Base-by-base conservation (phyloP, 2,113 vertebrate species). In the Myodes glareolus region DNA sequence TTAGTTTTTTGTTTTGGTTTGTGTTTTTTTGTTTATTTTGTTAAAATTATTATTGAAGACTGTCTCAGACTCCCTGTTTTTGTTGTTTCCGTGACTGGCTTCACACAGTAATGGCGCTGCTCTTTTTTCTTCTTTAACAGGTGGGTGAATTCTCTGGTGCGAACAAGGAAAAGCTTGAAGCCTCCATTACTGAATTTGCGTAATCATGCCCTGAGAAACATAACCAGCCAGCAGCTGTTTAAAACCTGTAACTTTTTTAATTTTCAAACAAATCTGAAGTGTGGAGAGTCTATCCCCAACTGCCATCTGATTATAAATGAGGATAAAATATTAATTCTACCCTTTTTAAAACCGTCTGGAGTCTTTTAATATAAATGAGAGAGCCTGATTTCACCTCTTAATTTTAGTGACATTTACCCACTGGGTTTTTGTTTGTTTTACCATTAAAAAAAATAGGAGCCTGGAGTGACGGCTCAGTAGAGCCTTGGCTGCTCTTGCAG, bases 61-160 rank as follows among this genome's bases (percentile, higher is more conserved):
- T 58, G 12, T 67, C 89, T 58, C 36, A 96, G 23, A 29, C 6
- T 17, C 25, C 52, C 52, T 5, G 19, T 36, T 10, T 50, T 29
- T 7, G 23, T 39, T 27, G 1, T 5, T 63, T 89, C 36, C 82
- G 1, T 61, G 5, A n/a, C 84, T 39, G 3, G 14, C 19, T 76
- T 19, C 14, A 31, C 47, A 72, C 61, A 77, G 33, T 5, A 50
- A 39, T 29, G 7, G 4, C 80, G 10, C n/a, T 39, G 12, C 1
- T 45, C 6, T 13, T 42, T 13, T 67, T 90, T 85, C 85, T n/a
- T 97, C 65, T 97, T 98, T 95, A 80, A 96, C 98, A 99, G 99
- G 98, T 99, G 97, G 96, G 98, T 92, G 98, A 99, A 45, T 99
- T 99, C 95, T 99, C 98, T 92, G 99, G 99, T 84, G 99, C 99